Base-by-base conservation (phyloP, 2,113 vertebrate genomes). In the Collichthys lucidus region DNA sequence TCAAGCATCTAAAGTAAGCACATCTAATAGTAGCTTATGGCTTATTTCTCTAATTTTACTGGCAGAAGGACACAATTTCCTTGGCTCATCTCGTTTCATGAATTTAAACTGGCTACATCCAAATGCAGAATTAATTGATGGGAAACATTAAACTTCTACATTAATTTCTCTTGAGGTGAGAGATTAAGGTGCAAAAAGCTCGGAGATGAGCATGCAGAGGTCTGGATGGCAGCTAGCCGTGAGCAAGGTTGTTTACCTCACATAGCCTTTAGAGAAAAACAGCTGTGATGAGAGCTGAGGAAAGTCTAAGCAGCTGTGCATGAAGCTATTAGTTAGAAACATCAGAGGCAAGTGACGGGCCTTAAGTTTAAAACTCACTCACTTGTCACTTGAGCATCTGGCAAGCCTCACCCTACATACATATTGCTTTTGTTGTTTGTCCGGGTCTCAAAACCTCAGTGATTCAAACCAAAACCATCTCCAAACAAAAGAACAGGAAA, bases 241-340 rank as follows among this genome's bases (percentile, higher is more conserved):
- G n/a, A 72, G 31, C 40, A 29, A 80, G 47, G 63, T 46, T 50
- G 20, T 35, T 79, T n/a, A 65, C 78, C 79, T 84, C 72, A 63
- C 42, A 65, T 16, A 50, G 24, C 56, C 49, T 79, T 10, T 63
- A 47, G 22, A 50, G 62, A 55, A 85, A 85, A 89, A 79, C 82
- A 90, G 86, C 66, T 87, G 87, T 70, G 87, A 77, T 52, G 40
- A 47, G 60, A 67, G 29, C 52, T 47, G 72, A 55, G 55, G 56
- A 65, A 11, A 82, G 59, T 40, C 50, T 61, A 44, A 85, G 68
- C 86, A 82, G 77, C 71, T 84, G 86, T 77, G 87, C 35, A 3
- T 40, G 44, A 15, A 29, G 29, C 60, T 35, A 22, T 62, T 66
- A 69, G 24, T 80, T 61, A 74, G 12, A 80, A 69, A 70, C n/a